Evolutionary conservation across 2,888 invertebrate species (phyloP).

Genomic region (Ethmia dodecea): DNA sequence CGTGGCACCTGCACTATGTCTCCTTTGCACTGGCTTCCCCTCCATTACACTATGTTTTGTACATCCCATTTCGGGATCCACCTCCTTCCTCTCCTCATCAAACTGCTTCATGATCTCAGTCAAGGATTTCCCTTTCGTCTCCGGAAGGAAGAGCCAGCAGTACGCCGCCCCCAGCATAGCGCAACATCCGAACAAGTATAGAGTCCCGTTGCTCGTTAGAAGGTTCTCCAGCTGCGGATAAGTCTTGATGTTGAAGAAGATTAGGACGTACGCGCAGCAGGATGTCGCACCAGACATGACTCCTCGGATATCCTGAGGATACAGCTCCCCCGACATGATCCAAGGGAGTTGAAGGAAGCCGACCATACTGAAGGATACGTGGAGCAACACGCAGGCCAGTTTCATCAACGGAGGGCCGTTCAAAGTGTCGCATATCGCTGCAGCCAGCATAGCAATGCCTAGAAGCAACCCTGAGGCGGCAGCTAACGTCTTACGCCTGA

Average conservation of each 20-base stretch:
- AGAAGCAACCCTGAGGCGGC: constrained; percentile 81
- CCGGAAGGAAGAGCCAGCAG: constrained; percentile 79
- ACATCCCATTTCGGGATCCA: constrained; percentile 51
- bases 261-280: constrained; percentile 82
- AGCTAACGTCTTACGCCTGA: constrained; percentile 80
- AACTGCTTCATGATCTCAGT: constrained; percentile 82
- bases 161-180: constrained; percentile 80
- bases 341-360: constrained; percentile 85
- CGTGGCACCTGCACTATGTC: constrained; percentile 61
- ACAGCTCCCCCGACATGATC: constrained; percentile 86
- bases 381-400: constrained; percentile 80
- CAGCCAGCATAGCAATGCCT: constrained; percentile 80
- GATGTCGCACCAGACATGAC: constrained; percentile 84
- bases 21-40: constrained; percentile 49
- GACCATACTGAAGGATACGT: constrained; percentile 85
- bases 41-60: constrained; percentile 28
- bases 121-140: constrained; percentile 83
- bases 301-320: constrained; percentile 82
- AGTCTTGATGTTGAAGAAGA: constrained; percentile 83
- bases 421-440: constrained; percentile 77
- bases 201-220: constrained; percentile 79
- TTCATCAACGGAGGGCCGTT: constrained; percentile 67
- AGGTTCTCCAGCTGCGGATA: constrained; percentile 79
- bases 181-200: constrained; percentile 80
- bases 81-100: constrained; percentile 58